A percentile compares a stretch with the other conserved stretches of the same genome.
Evolutionary conservation across 2,113 vertebrate species (phyloP).

Genomic region (Chelonoidis abingdonii): DNA sequence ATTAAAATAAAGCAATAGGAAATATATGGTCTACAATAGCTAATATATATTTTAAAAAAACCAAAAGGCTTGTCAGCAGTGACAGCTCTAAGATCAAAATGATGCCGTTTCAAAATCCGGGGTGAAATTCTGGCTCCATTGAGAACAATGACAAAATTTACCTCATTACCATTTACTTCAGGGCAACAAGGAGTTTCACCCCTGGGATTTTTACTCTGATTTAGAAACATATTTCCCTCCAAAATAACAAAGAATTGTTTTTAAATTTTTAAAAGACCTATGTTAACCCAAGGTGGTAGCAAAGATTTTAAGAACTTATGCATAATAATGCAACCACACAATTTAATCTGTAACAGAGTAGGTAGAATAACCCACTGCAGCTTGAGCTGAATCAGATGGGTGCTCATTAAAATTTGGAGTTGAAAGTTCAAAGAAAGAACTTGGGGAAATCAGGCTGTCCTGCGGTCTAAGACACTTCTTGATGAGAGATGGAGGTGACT

Average conservation of each 20-base stretch:
- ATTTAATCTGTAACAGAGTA: conserved; percentile 32
- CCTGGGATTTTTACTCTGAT: neutral
- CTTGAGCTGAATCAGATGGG: conserved; percentile 28
- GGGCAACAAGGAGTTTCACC: neutral
- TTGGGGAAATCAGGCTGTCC: conserved; percentile 54
- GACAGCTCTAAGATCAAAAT: conserved; percentile 9
- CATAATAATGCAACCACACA: neutral
- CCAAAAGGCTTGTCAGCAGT: neutral
- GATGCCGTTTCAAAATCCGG: neutral
- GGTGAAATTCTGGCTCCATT: neutral
- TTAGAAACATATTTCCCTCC: conserved; percentile 18
- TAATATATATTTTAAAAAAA: neutral
- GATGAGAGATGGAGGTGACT: conserved; percentile 17
- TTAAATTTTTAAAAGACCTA: conserved; percentile 2
- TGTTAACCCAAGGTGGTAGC: neutral
- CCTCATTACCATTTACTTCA: neutral
- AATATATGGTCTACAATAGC: neutral
- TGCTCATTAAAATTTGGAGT: conserved; percentile 61
- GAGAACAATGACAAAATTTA: neutral
- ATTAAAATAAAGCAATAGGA: neutral
- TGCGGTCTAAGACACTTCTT: conserved; percentile 32
- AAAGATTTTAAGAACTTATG: conserved; percentile 40
- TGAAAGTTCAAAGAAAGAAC: conserved; percentile 59
- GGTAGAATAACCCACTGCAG: conserved; percentile 33
- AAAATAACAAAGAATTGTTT: neutral